These are phyloP conservation scores for Acrobasis consociella DNA, from an alignment of 2,888 invertebrate species.

Conservation along the genomic window DNA sequence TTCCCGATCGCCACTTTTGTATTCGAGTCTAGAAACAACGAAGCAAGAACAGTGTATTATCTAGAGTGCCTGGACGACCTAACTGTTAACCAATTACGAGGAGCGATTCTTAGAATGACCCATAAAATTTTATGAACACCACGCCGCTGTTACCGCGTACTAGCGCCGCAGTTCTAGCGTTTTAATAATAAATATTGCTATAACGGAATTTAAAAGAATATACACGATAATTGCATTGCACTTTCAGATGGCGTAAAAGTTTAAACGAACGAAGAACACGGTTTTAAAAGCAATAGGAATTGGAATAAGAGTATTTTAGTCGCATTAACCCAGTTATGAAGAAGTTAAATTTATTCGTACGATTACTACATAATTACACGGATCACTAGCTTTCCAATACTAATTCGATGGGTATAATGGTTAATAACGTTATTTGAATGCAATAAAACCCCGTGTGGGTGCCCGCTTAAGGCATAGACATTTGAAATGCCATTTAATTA, in stretches of 20 bases:
- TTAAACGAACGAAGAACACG: background rate
- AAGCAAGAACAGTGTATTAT: conserved; percentile 38
- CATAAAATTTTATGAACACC: conserved; percentile 50
- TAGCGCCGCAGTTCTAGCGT: conserved; percentile 13
- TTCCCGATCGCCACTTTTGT: background rate
- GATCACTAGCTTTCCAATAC: conserved; percentile 12
- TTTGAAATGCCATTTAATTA: conserved; percentile 27
- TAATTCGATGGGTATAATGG: conserved; percentile 10
- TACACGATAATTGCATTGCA: conserved; percentile 6
- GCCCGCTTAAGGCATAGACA: conserved; percentile 22
- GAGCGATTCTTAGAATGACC: conserved; percentile 48
- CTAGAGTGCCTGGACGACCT: conserved; percentile 40
- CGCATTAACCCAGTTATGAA: conserved; percentile 11
- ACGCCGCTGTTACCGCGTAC: conserved; percentile 39
- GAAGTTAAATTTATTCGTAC: background rate
- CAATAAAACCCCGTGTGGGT: conserved; percentile 23
- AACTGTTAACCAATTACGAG: conserved; percentile 51
- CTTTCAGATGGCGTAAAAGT: background rate
- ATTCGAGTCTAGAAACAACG: conserved; percentile 35
- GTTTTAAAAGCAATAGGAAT: conserved; percentile 1
- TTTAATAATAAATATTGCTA: conserved; percentile 17
- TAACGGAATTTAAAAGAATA: conserved; percentile 16
- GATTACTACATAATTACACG: conserved; percentile 18
- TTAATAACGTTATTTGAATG: conserved; percentile 24
- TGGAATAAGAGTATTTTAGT: background rate